These are phyloP conservation scores for Himalopsyche phryganea DNA, from an alignment of 1,140 invertebrate species.

Conservation along the genomic window DNA sequence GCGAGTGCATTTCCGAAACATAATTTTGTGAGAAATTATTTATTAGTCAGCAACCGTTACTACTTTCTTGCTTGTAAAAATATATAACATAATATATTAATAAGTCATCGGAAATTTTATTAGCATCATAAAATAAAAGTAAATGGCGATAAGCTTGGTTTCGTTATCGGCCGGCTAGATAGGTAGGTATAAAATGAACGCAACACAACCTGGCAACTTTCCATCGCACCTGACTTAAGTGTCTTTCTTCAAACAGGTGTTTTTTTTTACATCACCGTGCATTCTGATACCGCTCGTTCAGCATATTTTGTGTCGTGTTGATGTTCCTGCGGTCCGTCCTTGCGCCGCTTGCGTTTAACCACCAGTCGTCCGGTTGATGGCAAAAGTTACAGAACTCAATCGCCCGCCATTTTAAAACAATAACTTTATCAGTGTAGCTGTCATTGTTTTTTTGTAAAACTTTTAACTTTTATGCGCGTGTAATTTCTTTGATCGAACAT, in stretches of 20 bases:
- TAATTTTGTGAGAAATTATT: too few species aligned
- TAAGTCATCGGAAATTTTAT: too few species aligned
- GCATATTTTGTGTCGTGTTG: background rate
- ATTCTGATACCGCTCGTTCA: background rate
- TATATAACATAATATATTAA: too few species aligned
- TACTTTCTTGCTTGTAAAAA: too few species aligned
- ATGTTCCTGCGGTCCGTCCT: background rate
- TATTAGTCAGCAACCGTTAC: too few species aligned
- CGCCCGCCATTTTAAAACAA: background rate
- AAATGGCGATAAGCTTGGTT: too few species aligned
- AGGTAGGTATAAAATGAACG: background rate
- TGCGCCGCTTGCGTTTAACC: background rate
- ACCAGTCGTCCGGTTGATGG: background rate
- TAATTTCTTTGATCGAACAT: too few species aligned
- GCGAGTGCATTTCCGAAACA: too few species aligned
- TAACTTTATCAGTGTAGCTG: background rate
- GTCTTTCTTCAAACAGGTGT: slow-evolving; percentile 11
- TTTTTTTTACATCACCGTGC: slow-evolving; percentile 1
- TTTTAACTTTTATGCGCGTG: too few species aligned
- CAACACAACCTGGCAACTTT: slow-evolving; percentile 8
- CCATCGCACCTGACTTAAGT: slow-evolving; percentile 8
- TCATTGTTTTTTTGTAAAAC: background rate
- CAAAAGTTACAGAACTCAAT: slow-evolving; percentile 1
- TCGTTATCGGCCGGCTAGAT: background rate
- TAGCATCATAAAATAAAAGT: too few species aligned